Evolutionary conservation across 2,113 vertebrate genomes (phyloP), one percentile per base, ranked within the genome.

Genomic region (Axis porcinus): DNA sequence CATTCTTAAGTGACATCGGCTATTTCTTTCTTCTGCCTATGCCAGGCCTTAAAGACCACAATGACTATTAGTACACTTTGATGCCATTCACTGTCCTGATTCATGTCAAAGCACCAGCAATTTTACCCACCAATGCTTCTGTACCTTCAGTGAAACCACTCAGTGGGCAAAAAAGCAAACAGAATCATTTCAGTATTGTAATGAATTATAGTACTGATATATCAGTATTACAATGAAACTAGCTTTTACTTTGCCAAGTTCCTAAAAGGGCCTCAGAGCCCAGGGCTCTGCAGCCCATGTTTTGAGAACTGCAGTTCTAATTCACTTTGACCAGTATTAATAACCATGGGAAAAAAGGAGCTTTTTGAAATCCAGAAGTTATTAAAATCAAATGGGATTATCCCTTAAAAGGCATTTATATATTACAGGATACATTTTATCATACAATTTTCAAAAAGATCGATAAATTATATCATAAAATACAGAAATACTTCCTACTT

Each of bases 361-460:
- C 36, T 50, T 52, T 88, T 92, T 33, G 70, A 96, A 86, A 93
- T 92, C 52, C 10, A 86, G 84, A 52, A 78, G 50, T 50, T 81
- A 94, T 33, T 36, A 60, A 50, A 14, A 91, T 25, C 67, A 62
- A 96, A 5, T 67, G 4, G 16, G 27, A 91, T 36, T 92, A 23
- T 54, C 79, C 74, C 40, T 88, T 79, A 93, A 85, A 95, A 57
- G 30, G 5, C 28, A 92, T 91, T 62, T 88, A 79, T 15, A 95
- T 67, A 82, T 82, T 95, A 70, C 4, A 88, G 25, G 14, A 89
- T 54, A 87, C 7, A 92, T 94, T 86, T 95, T 85, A 97, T 60
- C 89, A 27, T 86, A 13, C 6, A 79, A 81, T 91, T 92, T 79
- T 86, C 13, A 91, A 96, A 95, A 87, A 47, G 5, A 74, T 67